Conservation (phyloP, 2,113 vertebrate genomes). For the Noctilio leporinus region DNA sequence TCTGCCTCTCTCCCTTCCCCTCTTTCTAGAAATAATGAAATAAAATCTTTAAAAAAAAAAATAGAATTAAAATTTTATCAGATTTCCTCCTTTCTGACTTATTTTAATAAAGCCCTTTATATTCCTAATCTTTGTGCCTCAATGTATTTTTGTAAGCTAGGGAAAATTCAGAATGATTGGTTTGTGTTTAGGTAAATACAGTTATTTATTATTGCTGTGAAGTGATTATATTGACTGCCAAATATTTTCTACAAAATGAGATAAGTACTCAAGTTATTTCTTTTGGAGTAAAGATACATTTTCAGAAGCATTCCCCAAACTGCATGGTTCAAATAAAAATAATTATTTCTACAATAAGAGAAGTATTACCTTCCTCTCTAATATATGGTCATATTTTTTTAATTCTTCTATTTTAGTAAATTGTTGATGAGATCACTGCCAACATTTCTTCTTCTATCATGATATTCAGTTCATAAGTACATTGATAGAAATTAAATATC, state of each 20-base stretch:
- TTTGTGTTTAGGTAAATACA: background rate
- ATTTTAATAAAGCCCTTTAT: conserved; percentile 18
- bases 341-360: background rate
- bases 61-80: background rate
- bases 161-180: background rate
- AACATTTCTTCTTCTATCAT: background rate
- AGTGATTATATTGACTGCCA: background rate
- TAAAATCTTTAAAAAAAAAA: background rate
- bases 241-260: background rate
- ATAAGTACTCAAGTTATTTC: background rate
- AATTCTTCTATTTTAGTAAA: background rate
- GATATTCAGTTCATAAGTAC: background rate
- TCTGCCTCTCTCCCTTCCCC: too few species aligned
- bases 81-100: background rate
- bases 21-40: too few species aligned
- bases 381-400: background rate
- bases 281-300: background rate
- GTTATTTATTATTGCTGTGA: background rate
- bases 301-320: background rate
- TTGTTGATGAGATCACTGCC: background rate
- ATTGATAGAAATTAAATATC: background rate
- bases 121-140: background rate
- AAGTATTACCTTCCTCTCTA: background rate
- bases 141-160: background rate
- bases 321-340: background rate